A percentile compares a stretch with the other conserved stretches of the same genome.
phyloP scores from a whole-genome alignment of 2,888 invertebrate species.

The Callyntrura guangdongensis region DNA sequence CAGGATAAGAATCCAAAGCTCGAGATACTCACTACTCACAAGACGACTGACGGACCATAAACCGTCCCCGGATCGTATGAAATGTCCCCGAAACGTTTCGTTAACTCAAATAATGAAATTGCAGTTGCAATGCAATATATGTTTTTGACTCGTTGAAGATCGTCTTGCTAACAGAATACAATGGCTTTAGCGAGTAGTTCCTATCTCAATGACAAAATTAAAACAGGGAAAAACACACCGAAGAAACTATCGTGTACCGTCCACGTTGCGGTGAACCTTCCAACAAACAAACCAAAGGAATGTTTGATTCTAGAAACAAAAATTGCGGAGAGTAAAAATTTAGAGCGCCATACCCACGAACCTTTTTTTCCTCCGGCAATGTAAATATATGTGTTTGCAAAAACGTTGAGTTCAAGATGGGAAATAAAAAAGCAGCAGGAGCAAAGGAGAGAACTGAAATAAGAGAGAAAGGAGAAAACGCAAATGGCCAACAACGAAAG shows the following conservation, averaged over 20 bases:
- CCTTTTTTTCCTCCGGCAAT: slow-evolving; percentile 19
- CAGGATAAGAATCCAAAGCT: too few species aligned
- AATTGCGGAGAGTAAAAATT: not conserved
- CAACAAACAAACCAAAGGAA: slow-evolving; percentile 13
- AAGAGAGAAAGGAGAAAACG: not conserved
- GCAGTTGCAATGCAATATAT: not conserved
- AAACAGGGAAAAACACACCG: not conserved
- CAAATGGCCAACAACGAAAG: slow-evolving; percentile 5
- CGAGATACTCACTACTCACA: not conserved
- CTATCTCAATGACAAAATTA: not conserved
- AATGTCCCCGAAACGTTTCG: not conserved
- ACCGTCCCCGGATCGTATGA: not conserved
- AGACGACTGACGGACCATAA: not conserved
- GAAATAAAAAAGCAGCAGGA: slow-evolving; percentile 34
- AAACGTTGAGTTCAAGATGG: slow-evolving; percentile 65
- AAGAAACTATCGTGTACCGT: not conserved
- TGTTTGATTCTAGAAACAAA: not conserved
- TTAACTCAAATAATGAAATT: slow-evolving; percentile 14
- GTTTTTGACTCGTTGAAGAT: not conserved
- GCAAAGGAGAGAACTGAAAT: not conserved
- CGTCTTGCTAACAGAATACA: not conserved
- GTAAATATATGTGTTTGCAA: slow-evolving; percentile 57
- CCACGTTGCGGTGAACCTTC: not conserved
- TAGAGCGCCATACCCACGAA: not conserved
- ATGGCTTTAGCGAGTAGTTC: not conserved